Evolutionary conservation across 2,113 vertebrate genomes (phyloP).

Genomic region (Gymnogyps californianus): DNA sequence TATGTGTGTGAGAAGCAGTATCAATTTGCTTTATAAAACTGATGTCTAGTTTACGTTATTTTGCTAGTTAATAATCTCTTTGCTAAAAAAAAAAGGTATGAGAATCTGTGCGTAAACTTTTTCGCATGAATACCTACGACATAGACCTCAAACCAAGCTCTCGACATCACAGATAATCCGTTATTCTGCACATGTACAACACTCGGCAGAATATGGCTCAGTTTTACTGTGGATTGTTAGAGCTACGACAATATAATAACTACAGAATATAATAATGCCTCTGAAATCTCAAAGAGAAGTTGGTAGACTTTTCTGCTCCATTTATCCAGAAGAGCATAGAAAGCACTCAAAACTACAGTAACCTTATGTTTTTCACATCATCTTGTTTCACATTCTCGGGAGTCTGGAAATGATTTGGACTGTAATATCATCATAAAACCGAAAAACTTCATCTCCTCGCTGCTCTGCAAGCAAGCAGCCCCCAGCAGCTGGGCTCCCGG

Average conservation of each 20-base stretch:
- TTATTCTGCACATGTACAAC: not conserved
- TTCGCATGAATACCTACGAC: fast-evolving
- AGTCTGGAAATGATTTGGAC: slow-evolving; percentile 39
- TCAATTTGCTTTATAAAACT: not conserved
- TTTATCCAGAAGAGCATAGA: not conserved
- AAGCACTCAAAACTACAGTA: not conserved
- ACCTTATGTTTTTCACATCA: slow-evolving; percentile 44
- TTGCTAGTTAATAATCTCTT: not conserved
- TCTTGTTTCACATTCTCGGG: not conserved
- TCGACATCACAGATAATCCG: fast-evolving
- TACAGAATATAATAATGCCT: not conserved
- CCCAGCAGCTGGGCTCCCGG: not conserved
- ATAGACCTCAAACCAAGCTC: not conserved
- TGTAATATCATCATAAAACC: not conserved
- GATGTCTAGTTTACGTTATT: not conserved
- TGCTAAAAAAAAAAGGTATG: not conserved
- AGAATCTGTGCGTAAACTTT: not conserved
- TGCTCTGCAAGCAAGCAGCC: not conserved
- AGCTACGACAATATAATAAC: not conserved
- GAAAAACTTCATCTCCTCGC: not conserved
- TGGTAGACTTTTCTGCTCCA: slow-evolving; percentile 45
- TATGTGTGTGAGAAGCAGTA: not conserved
- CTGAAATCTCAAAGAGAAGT: not conserved
- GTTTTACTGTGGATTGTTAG: not conserved
- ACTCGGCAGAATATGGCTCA: not conserved